A percentile compares a stretch with the other conserved stretches of the same genome.
These are phyloP conservation scores for pig (Sus scrofa) DNA, from an alignment of 2,113 vertebrate species.

Conservation along the genomic window T2T-Sscrofa CM000822.6:13548001-13548500, in stretches of 20 bases:
- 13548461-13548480: neutral
- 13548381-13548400: neutral
- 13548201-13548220: neutral
- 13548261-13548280: neutral
- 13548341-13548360: neutral
- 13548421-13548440: neutral
- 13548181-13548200: neutral
- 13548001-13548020: neutral
- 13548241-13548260: neutral
- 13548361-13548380: neutral
- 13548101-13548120: conserved; percentile 20
- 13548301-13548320: too few relatives aligned
- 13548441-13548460: conserved; percentile 10
- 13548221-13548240: neutral
- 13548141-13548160: neutral
- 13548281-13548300: neutral
- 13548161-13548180: neutral
- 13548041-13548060: neutral
- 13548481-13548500: conserved; percentile 28
- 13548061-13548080: neutral
- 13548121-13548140: neutral
- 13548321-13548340: neutral
- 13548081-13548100: conserved; percentile 37
- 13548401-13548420: neutral
- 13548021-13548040: neutral